phyloP scores from a whole-genome alignment of 1,140 invertebrate genomes.

The Drosophila nigrodunni region DNA sequence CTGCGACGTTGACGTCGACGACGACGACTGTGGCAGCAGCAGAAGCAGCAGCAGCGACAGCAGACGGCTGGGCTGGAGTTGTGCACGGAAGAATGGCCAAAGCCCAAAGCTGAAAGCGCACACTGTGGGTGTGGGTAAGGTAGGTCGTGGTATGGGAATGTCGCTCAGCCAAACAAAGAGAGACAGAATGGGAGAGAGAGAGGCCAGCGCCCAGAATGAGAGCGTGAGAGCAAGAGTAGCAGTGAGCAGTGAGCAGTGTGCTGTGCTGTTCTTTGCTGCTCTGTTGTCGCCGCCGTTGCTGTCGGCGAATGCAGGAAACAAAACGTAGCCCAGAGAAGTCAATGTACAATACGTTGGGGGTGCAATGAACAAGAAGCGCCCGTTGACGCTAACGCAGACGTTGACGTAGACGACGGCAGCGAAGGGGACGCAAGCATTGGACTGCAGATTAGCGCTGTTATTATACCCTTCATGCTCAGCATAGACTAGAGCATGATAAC shows the following conservation, averaged over 20 bases:
- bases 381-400: constrained; percentile 10
- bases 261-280: background rate
- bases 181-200: constrained; percentile 8
- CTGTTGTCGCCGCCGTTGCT: constrained; percentile 25
- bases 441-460: constrained; percentile 55
- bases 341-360: constrained; percentile 81
- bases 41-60: constrained; percentile 25
- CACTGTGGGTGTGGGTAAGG: constrained; percentile 82
- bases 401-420: background rate
- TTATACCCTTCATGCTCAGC: constrained; percentile 20
- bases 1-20: constrained; percentile 20
- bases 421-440: constrained; percentile 42
- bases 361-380: constrained; percentile 66
- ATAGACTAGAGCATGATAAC: constrained; percentile 5
- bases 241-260: constrained; percentile 10
- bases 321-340: constrained; percentile 82
- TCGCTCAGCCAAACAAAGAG: constrained; percentile 25
- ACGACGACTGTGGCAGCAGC: constrained; percentile 18
- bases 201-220: constrained; percentile 16
- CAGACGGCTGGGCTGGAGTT: constrained; percentile 62
- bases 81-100: constrained; percentile 66
- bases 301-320: constrained; percentile 78
- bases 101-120: constrained; percentile 60
- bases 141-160: constrained; percentile 81
- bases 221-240: constrained; percentile 24